These are phyloP conservation scores for Gallinago undulata DNA, from an alignment of 2,113 vertebrate genomes.

Conservation along the genomic window DNA sequence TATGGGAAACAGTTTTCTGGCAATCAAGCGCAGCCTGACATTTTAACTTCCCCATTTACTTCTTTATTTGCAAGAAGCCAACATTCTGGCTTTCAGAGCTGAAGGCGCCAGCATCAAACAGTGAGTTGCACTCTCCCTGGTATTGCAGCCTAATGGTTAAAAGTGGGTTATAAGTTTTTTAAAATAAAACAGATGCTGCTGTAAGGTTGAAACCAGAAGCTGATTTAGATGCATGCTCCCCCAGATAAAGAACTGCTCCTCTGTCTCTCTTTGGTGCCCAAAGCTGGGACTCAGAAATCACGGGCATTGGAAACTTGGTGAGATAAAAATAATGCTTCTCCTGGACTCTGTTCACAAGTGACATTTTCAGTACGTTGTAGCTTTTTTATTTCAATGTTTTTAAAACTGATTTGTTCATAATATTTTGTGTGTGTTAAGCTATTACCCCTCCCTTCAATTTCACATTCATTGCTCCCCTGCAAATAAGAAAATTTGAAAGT, in stretches of 20 bases:
- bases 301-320: not conserved
- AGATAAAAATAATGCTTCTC: not conserved
- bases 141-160: not conserved
- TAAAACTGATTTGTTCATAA: not conserved
- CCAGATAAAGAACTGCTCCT: not conserved
- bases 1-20: not conserved
- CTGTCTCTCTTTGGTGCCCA: not conserved
- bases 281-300: not conserved
- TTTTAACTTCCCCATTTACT: constrained; percentile 19
- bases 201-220: not conserved
- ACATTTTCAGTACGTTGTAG: not conserved
- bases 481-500: constrained; percentile 73
- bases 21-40: not conserved
- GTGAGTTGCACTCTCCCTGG: not conserved
- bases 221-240: not conserved
- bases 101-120: not conserved
- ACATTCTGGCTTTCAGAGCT: not conserved
- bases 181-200: not conserved
- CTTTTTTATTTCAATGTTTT: not conserved
- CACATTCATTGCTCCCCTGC: constrained; percentile 58
- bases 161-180: not conserved
- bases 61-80: constrained; percentile 5
- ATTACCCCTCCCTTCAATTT: constrained; percentile 66
- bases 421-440: constrained; percentile 66
- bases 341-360: not conserved